phyloP scores from a whole-genome alignment of 1,140 invertebrate species.

The Cherax destructor region DNA sequence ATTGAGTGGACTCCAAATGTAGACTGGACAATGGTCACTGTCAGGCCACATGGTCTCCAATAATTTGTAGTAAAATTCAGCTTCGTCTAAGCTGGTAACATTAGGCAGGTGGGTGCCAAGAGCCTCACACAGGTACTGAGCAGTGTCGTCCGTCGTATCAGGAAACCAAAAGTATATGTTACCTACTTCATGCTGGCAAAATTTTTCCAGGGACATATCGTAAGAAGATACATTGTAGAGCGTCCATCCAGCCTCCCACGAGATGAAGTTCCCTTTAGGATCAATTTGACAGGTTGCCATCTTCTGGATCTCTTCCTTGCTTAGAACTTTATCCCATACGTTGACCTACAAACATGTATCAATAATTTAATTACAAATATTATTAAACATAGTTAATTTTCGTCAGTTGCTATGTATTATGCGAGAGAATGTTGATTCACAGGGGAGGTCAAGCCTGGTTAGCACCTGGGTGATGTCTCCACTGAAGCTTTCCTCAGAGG shows the following conservation, averaged over 20 bases:
- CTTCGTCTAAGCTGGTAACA: not conserved
- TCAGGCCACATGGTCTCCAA: constrained; percentile 6
- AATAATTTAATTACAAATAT: too few relatives aligned
- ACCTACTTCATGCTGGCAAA: constrained; percentile 12
- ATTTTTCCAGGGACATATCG: constrained; percentile 12
- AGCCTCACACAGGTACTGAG: constrained; percentile 44
- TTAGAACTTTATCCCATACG: constrained; percentile 44
- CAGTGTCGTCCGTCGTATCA: not conserved
- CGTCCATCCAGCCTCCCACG: constrained; percentile 46
- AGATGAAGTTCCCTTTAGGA: constrained; percentile 33
- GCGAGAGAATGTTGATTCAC: too few relatives aligned
- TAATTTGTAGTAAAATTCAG: not conserved
- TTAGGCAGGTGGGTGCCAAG: constrained; percentile 34
- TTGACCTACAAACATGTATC: constrained; percentile 20
- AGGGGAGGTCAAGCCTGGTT: too few relatives aligned
- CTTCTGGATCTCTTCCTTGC: constrained; percentile 10
- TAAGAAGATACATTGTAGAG: constrained; percentile 12
- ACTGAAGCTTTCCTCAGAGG: constrained; percentile 44
- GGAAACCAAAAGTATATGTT: constrained; percentile 53
- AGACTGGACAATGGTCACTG: not conserved
- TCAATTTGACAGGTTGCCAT: constrained; percentile 23
- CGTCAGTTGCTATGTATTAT: too few relatives aligned
- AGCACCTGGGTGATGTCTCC: constrained; percentile 50
- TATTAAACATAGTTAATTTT: too few relatives aligned
- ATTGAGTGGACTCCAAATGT: constrained; percentile 25